phyloP scores from a whole-genome alignment of 2,797 vertebrate species.

The Anableps anableps region DNA sequence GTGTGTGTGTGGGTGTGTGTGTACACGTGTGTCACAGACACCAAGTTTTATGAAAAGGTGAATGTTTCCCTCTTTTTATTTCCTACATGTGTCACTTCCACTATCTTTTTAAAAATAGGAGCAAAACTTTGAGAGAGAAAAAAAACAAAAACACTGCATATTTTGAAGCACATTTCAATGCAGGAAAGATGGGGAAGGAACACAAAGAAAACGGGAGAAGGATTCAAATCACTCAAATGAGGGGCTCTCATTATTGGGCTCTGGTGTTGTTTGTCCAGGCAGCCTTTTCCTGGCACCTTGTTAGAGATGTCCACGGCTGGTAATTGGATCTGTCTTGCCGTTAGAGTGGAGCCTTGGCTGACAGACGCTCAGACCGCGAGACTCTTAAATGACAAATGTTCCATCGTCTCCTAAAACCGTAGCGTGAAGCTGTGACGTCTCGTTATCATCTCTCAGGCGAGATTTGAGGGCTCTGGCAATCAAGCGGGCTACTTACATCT shows the following conservation, averaged over 20 bases:
- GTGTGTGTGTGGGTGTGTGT: background rate
- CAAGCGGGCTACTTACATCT: constrained; percentile 72
- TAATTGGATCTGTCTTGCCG: constrained; percentile 86
- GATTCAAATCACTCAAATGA: constrained; percentile 83
- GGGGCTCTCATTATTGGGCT: constrained; percentile 84
- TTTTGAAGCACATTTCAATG: constrained; percentile 60
- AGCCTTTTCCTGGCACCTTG: constrained; percentile 85
- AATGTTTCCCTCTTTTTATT: constrained; percentile 51
- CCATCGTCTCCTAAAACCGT: constrained; percentile 79
- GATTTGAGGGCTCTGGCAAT: constrained; percentile 81
- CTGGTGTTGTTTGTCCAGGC: constrained; percentile 83
- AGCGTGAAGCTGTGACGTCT: constrained; percentile 83
- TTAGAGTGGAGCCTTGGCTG: constrained; percentile 76
- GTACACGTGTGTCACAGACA: background rate
- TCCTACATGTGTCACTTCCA: constrained; percentile 37
- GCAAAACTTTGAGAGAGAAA: constrained; percentile 51
- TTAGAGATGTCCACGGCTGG: constrained; percentile 85
- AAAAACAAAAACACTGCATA: constrained; percentile 38
- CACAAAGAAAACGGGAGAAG: constrained; percentile 37
- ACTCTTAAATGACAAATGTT: constrained; percentile 87
- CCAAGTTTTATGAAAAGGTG: constrained; percentile 76
- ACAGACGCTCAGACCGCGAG: constrained; percentile 80
- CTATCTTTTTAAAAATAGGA: constrained; percentile 31
- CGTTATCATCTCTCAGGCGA: constrained; percentile 81
- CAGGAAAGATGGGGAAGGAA: constrained; percentile 34